Base-by-base conservation (phyloP, 2,797 vertebrate genomes). In the Melanotaenia pygmaea region DNA sequence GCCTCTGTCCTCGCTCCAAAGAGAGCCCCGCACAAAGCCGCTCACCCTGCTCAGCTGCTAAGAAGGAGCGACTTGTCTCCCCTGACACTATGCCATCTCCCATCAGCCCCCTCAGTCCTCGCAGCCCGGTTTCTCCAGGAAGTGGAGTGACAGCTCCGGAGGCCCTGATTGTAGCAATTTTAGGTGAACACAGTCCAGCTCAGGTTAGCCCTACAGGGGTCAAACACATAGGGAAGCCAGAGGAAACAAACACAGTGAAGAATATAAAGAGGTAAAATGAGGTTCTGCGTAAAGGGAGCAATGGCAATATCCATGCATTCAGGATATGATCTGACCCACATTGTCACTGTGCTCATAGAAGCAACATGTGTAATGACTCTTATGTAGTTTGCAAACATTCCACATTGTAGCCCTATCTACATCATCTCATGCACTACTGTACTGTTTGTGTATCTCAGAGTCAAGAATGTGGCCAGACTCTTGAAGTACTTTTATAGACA, bases 1-100 rank as follows among this genome's bases (percentile, higher is more conserved):
- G 96, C 86, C 83, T 91, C 68, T 65, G 96, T 61, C 96, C 96
- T 10, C 96, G 95, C 0, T 94, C 96, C 69, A 94, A 94, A 1
- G 96, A 98, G 12, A 53, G 86, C 50, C 81, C 80, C 5, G 83
- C 92, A 37, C 93, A 88, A 22, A 96, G 95, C 84, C 95, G 94
- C 40, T 97, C 97, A 0, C 96, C 97, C 0, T 93, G 89, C 89
- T 89, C 95, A 63, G 75, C 80, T 8, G 71, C 89, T 67, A 90
- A 90, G 89, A 74, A 94, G 84, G 88, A 96, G 86, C 85, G 94
- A 43, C 88, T 96, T 77, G 85, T 95, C 37, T 95, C 94, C 50
- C 88, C 93, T 0, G 82, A 93, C 43, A 18, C 68, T 0, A 65
- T 89, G 54, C 71, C 76, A 5, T 92, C 93, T 0, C 87, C 95